A percentile compares a stretch with the other conserved stretches of the same genome.
Conservation (phyloP, 2,797 vertebrate species). For the Diceros bicornis region DNA sequence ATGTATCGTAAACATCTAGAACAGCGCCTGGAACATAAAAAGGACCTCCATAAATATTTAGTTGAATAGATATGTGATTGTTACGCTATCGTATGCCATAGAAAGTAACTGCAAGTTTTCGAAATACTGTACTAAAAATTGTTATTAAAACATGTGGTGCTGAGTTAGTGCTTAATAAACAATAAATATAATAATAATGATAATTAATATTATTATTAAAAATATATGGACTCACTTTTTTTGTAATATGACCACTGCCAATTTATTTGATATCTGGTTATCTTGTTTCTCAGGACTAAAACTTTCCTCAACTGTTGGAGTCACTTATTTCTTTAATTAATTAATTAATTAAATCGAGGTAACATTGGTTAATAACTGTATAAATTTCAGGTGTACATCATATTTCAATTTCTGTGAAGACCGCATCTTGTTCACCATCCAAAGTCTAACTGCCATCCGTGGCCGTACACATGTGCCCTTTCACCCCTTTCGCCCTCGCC, state of each 20-base stretch:
- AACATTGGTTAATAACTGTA: too few species aligned
- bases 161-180: background rate
- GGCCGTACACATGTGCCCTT: too few species aligned
- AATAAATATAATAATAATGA: background rate
- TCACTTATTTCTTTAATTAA: background rate
- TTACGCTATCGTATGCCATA: background rate
- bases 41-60: background rate
- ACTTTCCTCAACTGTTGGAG: background rate
- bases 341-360: too few species aligned
- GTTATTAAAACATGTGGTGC: background rate
- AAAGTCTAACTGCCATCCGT: too few species aligned
- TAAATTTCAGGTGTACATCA: too few species aligned
- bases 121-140: background rate
- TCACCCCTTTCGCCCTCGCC: too few species aligned
- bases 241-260: background rate
- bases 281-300: background rate
- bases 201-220: background rate
- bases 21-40: background rate
- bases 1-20: background rate
- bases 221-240: background rate
- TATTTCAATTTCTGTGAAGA: too few species aligned
- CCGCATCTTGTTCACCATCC: too few species aligned
- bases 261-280: background rate
- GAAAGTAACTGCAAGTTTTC: background rate
- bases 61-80: background rate